Base-by-base conservation (phyloP, 2,888 invertebrate species). In the Lasiommata megera region DNA sequence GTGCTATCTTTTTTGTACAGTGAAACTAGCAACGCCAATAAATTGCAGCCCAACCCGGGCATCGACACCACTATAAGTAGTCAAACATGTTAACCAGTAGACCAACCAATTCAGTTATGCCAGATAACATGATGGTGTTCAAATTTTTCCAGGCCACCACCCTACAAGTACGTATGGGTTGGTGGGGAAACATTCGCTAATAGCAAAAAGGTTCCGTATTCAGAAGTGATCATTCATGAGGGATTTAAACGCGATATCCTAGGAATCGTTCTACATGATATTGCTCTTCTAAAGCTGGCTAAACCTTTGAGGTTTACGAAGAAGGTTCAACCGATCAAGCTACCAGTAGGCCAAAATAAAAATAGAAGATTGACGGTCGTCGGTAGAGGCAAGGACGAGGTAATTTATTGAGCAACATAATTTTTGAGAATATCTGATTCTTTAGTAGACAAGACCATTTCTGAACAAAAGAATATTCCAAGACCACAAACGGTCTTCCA, bases 341-440 rank as follows among this genome's bases (percentile, higher is more conserved):
- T 69, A n/a, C 67, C 67, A 0, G 37, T 11, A 1, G 34, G 34
- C 9, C 9, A 3, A 11, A 11, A 3, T 1, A 9, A 34, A 9
- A n/a, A 40, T 8, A 12, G 34, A 8, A 41, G 8, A 1, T 37
- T 58, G 7, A 37, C 36, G 9, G 54, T 62, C n/a, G 61, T 64
- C 38, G 62, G 66, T 6, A 62, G 63, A 54, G 63, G 64, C 0
- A 37, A 5, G 6, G 59, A 67, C 50, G 62, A 67, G 65, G 67
- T 70, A 61, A 29, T n/a, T 44, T 18, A 18, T 23, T 23, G 23
- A 23, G 23, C 5, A 3, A 5, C 5, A 23, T 3, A 2, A 23
- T 23, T 23, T 23, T 23, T 23, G 5, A 23, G n/a, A n/a, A n/a
- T n/a, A n/a, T n/a, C n/a, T n/a, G n/a, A n/a, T n/a, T n/a, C n/a